Percentiles rank a stretch among this genome's conserved stretches.
These are phyloP conservation scores for Proterorhinus semilunaris DNA, from an alignment of 2,113 vertebrate species.

Conservation along the genomic window DNA sequence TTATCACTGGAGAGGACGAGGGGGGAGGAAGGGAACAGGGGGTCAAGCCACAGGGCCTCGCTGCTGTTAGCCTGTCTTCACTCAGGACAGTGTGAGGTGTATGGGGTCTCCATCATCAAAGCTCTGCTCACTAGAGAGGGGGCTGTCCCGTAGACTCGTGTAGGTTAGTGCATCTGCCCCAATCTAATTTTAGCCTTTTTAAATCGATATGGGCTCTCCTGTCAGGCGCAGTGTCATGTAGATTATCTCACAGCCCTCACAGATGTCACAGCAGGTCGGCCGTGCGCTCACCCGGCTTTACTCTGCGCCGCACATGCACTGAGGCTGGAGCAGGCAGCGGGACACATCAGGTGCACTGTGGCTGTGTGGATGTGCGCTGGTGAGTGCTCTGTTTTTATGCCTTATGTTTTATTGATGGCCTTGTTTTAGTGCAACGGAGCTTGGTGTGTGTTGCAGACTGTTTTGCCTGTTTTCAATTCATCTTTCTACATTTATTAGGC, in stretches of 20 bases:
- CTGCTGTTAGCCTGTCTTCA: constrained; percentile 39
- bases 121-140: constrained; percentile 43
- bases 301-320: constrained; percentile 36
- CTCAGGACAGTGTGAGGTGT: constrained; percentile 29
- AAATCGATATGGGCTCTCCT: constrained; percentile 70
- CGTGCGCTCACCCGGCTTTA: constrained; percentile 42
- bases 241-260: constrained; percentile 68
- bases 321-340: constrained; percentile 26
- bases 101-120: constrained; percentile 37
- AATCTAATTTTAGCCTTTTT: constrained; percentile 76
- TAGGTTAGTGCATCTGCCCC: constrained; percentile 41
- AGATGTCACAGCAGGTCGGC: constrained; percentile 71
- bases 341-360: constrained; percentile 37
- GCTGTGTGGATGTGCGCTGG: constrained; percentile 40
- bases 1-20: constrained; percentile 65
- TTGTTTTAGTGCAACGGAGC: not conserved
- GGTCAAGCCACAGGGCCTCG: constrained; percentile 56
- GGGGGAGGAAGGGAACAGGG: constrained; percentile 64
- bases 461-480: not conserved
- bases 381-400: constrained; percentile 38
- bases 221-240: constrained; percentile 69
- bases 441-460: not conserved
- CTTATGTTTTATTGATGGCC: not conserved
- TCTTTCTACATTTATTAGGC: not conserved
- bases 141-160: constrained; percentile 17